Evolutionary conservation across 2,888 invertebrate species (phyloP).

Genomic region (Apodemia duryi): DNA sequence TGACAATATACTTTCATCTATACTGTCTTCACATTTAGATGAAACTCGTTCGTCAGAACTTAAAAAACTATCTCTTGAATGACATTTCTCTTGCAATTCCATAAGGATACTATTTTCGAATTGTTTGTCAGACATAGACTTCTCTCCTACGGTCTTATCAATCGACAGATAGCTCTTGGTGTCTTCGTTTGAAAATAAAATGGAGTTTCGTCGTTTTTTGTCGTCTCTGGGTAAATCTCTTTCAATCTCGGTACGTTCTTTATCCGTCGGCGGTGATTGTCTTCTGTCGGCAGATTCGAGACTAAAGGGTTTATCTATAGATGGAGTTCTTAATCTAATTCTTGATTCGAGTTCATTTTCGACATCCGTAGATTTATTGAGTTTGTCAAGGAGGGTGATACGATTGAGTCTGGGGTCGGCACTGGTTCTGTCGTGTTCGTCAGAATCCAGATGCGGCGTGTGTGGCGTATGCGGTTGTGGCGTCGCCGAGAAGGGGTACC

Average conservation of each 20-base stretch:
- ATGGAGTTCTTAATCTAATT: constrained; percentile 79
- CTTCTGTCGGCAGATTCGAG: constrained; percentile 38
- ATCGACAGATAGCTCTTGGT: constrained; percentile 38
- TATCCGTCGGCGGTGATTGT: constrained; percentile 39
- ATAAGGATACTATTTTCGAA: constrained; percentile 24
- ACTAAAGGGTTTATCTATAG: constrained; percentile 38
- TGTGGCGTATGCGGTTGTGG: constrained; percentile 65
- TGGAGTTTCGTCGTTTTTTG: constrained; percentile 31
- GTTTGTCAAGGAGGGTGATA: constrained; percentile 37
- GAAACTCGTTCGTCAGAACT: constrained; percentile 24
- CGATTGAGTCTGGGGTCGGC: constrained; percentile 27
- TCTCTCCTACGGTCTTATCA: constrained; percentile 26
- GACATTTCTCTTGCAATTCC: constrained; percentile 25
- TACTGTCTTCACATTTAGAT: constrained; percentile 25
- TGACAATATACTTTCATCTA: constrained; percentile 25
- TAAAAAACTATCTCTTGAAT: constrained; percentile 23
- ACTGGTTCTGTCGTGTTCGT: constrained; percentile 26
- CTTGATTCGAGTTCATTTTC: constrained; percentile 45
- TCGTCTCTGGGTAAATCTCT: constrained; percentile 48
- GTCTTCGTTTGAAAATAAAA: constrained; percentile 31
- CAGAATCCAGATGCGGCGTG: constrained; percentile 51
- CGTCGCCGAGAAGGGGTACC: constrained; percentile 70
- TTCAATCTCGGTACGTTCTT: constrained; percentile 39
- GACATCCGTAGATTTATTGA: constrained; percentile 44
- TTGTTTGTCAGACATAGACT: constrained; percentile 21